Evolutionary conservation across 2,113 vertebrate genomes (phyloP), one percentile per base, ranked within the genome.

Genomic region (Pterocles orientalis): DNA sequence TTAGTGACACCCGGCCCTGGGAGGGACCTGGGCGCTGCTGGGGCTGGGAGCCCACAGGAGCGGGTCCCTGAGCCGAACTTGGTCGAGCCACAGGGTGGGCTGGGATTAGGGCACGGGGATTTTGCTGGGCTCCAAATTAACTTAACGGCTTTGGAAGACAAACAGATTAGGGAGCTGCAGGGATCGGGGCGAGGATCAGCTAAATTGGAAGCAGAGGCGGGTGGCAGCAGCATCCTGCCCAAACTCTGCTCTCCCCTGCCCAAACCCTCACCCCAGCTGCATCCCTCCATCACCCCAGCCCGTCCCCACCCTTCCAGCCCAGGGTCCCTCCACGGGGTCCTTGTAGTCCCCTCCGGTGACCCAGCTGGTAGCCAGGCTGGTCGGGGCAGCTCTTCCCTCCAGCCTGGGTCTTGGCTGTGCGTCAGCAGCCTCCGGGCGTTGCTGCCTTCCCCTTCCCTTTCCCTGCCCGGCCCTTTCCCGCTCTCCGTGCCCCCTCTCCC

Each of bases 111-210:
- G 57, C 48, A 0, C 1, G 45, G 72, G 88, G 90, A 85, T 88
- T 93, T 91, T 45, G 60, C 39, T 12, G 34, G 81, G 80, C 88
- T 95, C 12, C 3, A 18, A 88, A 92, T 96, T 92, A 92, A 93
- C 24, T 96, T 88, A 88, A 57, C 4, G 18, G 86, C 88, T 97
- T 95, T 95, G 88, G 93, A 97, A 97, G 91, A 95, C 91, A 96
- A 97, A 97, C 92, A 97, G 95, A 95, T 97, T 86, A 96, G 84
- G 58, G 81, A 78, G 71, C 85, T 73, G 48, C 26, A 14, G 82
- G 78, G 62, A 95, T 89, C 8, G 36, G 64, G 84, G 57, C 1
- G 1, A 79, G 91, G 78, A 93, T 94, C 91, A 89, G 83, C 68
- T 87, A 86, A 96, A 96, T 88, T 96, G 94, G 90, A 96, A 97